Evolutionary conservation across 2,888 invertebrate genomes (phyloP).

Genomic region (Drosophila falleni): DNA sequence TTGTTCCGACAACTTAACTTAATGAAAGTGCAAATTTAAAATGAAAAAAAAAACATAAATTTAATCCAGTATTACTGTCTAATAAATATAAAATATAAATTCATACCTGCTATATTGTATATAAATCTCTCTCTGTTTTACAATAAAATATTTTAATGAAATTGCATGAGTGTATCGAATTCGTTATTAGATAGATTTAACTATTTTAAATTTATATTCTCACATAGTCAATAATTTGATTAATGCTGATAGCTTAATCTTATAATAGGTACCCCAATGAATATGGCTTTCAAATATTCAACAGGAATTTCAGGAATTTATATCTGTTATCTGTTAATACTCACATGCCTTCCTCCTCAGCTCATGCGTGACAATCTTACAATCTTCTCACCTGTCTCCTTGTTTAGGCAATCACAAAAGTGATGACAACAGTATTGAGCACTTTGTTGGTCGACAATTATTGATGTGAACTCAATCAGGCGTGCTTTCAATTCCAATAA

Average conservation of each 20-base stretch:
- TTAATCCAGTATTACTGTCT: not conserved
- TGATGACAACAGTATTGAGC: not conserved
- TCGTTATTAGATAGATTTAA: too few species aligned
- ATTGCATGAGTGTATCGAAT: too few species aligned
- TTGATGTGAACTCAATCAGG: slow-evolving; percentile 29
- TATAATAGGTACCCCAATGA: not conserved
- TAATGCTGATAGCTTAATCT: not conserved
- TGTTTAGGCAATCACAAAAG: slow-evolving; percentile 27
- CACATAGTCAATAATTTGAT: not conserved
- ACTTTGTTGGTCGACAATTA: slow-evolving; percentile 1
- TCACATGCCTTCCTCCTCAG: not conserved
- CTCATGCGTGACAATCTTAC: slow-evolving; percentile 17
- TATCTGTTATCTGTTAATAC: not conserved
- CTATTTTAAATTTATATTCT: too few species aligned
- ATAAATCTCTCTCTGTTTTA: not conserved
- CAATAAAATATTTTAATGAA: too few species aligned
- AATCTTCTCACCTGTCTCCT: slow-evolving; percentile 16
- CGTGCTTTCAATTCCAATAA: slow-evolving; percentile 38
- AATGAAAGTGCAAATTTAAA: slow-evolving; percentile 16
- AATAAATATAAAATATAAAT: not conserved
- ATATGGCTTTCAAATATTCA: slow-evolving; percentile 32
- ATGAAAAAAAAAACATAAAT: not conserved
- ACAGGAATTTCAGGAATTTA: slow-evolving; percentile 6
- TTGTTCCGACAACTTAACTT: slow-evolving; percentile 9
- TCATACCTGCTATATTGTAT: not conserved